Evolutionary conservation across 2,113 vertebrate genomes (phyloP).

Genomic region (Aix galericulata): DNA sequence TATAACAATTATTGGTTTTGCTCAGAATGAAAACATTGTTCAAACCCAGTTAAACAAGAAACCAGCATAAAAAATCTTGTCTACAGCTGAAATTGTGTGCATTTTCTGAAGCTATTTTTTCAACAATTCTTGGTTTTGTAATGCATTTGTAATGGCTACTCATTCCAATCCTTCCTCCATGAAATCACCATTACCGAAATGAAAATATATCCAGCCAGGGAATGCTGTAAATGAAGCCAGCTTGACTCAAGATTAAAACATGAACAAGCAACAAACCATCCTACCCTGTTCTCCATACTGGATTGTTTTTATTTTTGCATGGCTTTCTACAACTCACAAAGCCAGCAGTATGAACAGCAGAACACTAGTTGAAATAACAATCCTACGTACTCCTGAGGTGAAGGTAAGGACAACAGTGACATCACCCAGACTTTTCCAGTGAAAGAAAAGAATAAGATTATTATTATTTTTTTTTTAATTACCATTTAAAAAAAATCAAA

Average conservation of each 20-base stretch:
- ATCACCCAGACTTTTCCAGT: neutral
- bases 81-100: accelerated
- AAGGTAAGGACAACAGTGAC: neutral
- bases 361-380: neutral
- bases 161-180: neutral
- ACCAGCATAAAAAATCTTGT: neutral
- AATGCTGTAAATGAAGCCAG: neutral
- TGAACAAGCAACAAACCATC: neutral
- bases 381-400: neutral
- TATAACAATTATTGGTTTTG: neutral
- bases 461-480: neutral
- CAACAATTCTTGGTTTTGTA: neutral
- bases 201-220: neutral
- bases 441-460: neutral
- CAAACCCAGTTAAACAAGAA: neutral
- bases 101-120: neutral
- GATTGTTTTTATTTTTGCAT: neutral
- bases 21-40: neutral
- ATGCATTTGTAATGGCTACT: accelerated
- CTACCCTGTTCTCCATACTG: neutral
- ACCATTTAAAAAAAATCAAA: neutral
- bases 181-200: neutral
- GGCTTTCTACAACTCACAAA: neutral
- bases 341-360: neutral
- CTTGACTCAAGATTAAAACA: neutral